Evolutionary conservation across 2,888 invertebrate genomes (phyloP).

Genomic region (Archips crataeganus): DNA sequence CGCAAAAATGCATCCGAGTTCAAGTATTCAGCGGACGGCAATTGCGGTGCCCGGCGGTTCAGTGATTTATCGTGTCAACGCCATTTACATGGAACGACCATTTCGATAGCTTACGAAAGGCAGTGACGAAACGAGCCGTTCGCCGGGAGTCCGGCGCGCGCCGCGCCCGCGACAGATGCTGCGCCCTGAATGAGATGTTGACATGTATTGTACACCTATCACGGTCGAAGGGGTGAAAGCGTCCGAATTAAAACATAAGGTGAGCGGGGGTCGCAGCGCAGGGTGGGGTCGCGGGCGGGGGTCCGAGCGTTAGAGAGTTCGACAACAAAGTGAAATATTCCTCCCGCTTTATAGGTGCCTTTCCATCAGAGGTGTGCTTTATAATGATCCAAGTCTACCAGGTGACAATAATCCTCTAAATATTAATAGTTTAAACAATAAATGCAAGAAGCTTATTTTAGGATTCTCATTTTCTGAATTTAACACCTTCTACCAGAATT

Average conservation of each 20-base stretch:
- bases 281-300: background rate
- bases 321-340: background rate
- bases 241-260: conserved; percentile 35
- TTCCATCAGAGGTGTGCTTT: too few relatives aligned
- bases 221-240: conserved; percentile 29
- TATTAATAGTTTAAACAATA: too few relatives aligned
- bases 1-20: too few relatives aligned
- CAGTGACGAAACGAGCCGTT: background rate
- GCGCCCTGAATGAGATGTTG: conserved; percentile 28
- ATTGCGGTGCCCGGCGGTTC: background rate
- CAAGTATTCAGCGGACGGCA: too few relatives aligned
- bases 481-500: too few relatives aligned
- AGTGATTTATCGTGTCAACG: conserved; percentile 16
- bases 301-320: background rate
- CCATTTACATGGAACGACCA: conserved; percentile 24
- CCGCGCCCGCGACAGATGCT: conserved; percentile 19
- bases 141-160: background rate
- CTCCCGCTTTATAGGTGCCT: background rate
- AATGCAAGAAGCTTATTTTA: too few relatives aligned
- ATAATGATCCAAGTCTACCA: too few relatives aligned
- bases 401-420: too few relatives aligned
- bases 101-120: background rate
- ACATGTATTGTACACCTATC: conserved; percentile 21
- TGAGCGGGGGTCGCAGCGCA: background rate
- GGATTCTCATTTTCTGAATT: too few relatives aligned